A percentile compares a stretch with the other conserved stretches of the same genome.
Conservation (phyloP, 2,797 vertebrate genomes). For the Malacoctenus gilli region DNA sequence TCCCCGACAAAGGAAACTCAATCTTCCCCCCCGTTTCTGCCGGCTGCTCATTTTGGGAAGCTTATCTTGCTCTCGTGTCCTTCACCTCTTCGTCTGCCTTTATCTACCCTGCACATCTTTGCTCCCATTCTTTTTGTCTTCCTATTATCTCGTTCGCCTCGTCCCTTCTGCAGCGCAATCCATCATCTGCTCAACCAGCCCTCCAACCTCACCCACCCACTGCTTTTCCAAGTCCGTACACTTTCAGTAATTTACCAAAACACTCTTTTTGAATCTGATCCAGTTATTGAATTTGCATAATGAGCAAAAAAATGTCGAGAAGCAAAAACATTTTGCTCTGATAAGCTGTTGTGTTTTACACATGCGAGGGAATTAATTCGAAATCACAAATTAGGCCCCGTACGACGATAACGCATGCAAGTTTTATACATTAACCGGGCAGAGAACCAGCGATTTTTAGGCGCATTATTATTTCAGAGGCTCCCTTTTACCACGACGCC, state of each 20-base stretch:
- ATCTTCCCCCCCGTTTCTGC: slow-evolving; percentile 8
- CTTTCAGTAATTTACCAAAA: not conserved
- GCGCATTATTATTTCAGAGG: slow-evolving; percentile 21
- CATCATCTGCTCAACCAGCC: slow-evolving; percentile 26
- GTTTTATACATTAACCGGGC: slow-evolving; percentile 33
- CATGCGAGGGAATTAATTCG: slow-evolving; percentile 27
- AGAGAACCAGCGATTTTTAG: slow-evolving; percentile 12
- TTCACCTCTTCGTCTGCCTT: slow-evolving; percentile 32
- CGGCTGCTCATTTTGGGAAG: slow-evolving; percentile 14
- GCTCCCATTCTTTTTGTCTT: slow-evolving; percentile 27
- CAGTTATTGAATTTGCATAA: slow-evolving; percentile 49
- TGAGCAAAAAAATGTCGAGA: slow-evolving; percentile 24
- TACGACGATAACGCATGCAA: slow-evolving; percentile 1
- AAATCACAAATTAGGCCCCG: slow-evolving; percentile 33
- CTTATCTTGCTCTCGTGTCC: slow-evolving; percentile 34
- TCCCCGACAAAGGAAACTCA: slow-evolving; percentile 7
- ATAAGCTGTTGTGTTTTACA: slow-evolving; percentile 29
- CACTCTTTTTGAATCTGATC: slow-evolving; percentile 26
- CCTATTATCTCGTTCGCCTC: slow-evolving; percentile 46
- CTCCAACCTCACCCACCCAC: slow-evolving; percentile 1
- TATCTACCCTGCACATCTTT: slow-evolving; percentile 48
- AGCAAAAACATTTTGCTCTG: slow-evolving; percentile 27
- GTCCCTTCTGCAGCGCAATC: slow-evolving; percentile 23
- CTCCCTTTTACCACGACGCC: not conserved
- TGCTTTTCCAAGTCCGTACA: slow-evolving; percentile 1